These are phyloP conservation scores for Callorhinus ursinus DNA, from an alignment of 2,113 vertebrate species.

Conservation along the genomic window DNA sequence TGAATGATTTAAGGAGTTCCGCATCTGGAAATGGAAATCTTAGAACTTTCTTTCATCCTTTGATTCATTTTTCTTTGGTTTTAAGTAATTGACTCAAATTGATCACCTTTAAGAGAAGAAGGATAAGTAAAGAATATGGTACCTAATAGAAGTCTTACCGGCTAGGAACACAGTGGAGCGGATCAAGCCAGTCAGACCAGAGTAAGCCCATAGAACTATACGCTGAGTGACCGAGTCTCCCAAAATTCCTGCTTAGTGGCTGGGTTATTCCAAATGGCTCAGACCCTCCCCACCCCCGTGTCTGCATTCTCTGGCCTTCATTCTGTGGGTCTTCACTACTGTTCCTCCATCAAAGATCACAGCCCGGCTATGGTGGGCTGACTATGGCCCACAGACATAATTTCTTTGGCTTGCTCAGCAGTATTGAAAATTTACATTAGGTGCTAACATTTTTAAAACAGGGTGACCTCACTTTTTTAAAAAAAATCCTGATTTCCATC, in stretches of 20 bases:
- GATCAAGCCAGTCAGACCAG: not conserved
- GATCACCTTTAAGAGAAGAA: not conserved
- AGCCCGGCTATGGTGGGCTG: not conserved
- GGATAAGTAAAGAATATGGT: not conserved
- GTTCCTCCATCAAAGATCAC: not conserved
- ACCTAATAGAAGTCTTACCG: not conserved
- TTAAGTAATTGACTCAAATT: not conserved
- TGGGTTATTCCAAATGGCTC: not conserved
- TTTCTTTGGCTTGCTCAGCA: not conserved
- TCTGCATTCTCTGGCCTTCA: not conserved
- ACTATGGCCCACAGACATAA: not conserved
- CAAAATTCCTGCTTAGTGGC: not conserved
- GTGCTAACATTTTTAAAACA: not conserved
- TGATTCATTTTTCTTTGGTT: not conserved
- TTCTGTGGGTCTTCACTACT: not conserved
- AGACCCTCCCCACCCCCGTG: fast-evolving
- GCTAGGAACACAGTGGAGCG: not conserved
- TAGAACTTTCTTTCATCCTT: not conserved
- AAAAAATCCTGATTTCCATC: not conserved
- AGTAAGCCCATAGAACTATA: not conserved
- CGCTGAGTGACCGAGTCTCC: not conserved
- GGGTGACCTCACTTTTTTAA: not conserved
- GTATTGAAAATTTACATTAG: not conserved
- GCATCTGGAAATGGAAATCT: conserved; percentile 18
- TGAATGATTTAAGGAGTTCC: not conserved